These are phyloP conservation scores for Nasua narica DNA, from an alignment of 2,797 vertebrate genomes.

Conservation along the genomic window DNA sequence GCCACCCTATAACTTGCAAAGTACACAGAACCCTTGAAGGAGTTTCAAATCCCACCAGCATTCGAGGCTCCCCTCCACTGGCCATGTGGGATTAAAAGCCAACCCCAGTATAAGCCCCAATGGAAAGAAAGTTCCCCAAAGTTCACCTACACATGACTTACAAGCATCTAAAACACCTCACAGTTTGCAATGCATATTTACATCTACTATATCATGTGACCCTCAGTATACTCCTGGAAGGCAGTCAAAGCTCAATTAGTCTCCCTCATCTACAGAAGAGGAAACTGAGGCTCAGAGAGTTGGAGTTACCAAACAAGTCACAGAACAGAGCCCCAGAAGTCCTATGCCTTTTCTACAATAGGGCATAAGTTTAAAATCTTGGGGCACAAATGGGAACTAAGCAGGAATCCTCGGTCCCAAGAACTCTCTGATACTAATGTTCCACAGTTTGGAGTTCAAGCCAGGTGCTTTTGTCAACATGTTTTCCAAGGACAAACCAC, in stretches of 20 bases:
- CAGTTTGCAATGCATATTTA: not conserved
- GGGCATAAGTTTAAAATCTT: not conserved
- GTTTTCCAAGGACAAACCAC: slow-evolving; percentile 49
- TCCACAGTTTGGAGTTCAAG: not conserved
- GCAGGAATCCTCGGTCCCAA: not conserved
- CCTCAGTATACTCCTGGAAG: not conserved
- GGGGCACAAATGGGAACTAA: not conserved
- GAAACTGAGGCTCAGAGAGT: not conserved
- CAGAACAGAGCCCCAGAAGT: not conserved
- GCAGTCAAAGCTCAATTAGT: not conserved
- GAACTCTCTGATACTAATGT: not conserved
- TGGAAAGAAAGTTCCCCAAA: not conserved
- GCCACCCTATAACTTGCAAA: not conserved
- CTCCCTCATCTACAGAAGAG: not conserved
- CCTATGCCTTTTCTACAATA: fast-evolving
- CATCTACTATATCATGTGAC: not conserved
- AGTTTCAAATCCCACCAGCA: not conserved
- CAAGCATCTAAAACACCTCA: not conserved
- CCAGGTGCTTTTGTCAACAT: not conserved
- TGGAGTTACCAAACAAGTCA: not conserved
- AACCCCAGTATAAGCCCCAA: not conserved
- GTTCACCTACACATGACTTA: not conserved
- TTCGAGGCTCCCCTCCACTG: too few species aligned
- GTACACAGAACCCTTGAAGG: not conserved
- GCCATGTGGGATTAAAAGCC: not conserved